Conservation (phyloP, 2,797 vertebrate genomes). For the Podarcis lilfordi region DNA sequence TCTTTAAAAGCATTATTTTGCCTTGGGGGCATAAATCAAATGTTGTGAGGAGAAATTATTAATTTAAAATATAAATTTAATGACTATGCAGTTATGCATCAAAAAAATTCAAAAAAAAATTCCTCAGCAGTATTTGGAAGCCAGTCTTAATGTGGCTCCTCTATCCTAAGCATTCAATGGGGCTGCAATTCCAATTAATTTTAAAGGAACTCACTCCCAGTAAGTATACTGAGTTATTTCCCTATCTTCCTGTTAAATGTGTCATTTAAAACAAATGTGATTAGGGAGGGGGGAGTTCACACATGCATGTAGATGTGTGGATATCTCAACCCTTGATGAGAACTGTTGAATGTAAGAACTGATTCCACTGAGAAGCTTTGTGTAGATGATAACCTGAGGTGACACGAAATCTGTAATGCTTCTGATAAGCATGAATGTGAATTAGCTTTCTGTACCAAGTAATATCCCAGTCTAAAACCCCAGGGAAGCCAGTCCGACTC, state of each 20-base stretch:
- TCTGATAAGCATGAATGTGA: not conserved
- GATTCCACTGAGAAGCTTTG: not conserved
- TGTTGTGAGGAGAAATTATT: no score
- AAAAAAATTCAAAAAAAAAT: no score
- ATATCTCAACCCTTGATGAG: not conserved
- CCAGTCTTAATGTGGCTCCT: not conserved
- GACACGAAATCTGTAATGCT: not conserved
- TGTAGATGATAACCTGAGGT: not conserved
- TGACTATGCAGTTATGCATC: not conserved
- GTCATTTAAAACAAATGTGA: not conserved
- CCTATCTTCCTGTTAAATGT: not conserved
- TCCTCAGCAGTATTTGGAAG: no score
- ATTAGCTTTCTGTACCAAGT: no score
- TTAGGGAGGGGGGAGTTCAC: not conserved
- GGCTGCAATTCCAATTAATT: not conserved
- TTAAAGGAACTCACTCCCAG: not conserved
- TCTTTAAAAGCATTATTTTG: not conserved
- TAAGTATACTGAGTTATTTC: no score
- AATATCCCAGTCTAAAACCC: not conserved
- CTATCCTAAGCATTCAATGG: accelerated
- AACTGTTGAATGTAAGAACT: not conserved
- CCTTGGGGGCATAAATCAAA: not conserved
- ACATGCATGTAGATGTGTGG: not conserved
- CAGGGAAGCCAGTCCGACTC: not conserved
- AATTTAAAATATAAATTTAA: not conserved